These are phyloP conservation scores for Scytalopus superciliaris DNA, from an alignment of 2,113 vertebrate species.

Conservation along the genomic window DNA sequence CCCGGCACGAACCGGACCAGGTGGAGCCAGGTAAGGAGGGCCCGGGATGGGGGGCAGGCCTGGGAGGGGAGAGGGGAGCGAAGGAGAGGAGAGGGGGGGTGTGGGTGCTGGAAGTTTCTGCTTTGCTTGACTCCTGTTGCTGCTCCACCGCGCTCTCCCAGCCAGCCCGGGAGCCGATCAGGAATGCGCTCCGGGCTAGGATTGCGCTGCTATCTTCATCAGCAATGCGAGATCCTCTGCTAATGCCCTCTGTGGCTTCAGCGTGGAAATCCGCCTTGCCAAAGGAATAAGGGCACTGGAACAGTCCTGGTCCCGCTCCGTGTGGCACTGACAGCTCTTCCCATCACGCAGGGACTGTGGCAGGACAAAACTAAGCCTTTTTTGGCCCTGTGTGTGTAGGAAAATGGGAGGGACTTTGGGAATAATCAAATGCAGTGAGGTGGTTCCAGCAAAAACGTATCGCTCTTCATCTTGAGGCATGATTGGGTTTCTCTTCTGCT, in stretches of 20 bases:
- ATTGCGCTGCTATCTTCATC: neutral
- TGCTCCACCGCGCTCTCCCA: neutral
- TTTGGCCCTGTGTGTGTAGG: neutral
- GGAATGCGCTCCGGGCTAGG: neutral
- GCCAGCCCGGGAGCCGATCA: neutral
- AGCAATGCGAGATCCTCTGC: neutral
- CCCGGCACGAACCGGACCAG: constrained; percentile 66
- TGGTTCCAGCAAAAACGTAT: neutral
- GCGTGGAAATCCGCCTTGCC: neutral
- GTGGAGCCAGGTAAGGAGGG: constrained; percentile 85
- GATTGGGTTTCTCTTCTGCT: neutral
- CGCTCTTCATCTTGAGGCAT: neutral
- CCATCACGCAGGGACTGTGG: fast-evolving
- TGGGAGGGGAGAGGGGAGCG: neutral
- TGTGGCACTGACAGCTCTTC: neutral
- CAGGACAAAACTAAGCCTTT: neutral
- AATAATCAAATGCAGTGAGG: neutral
- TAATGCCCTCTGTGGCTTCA: neutral
- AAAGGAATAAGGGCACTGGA: neutral
- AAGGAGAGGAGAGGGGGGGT: neutral
- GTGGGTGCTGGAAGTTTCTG: neutral
- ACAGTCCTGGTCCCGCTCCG: neutral
- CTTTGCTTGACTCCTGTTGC: neutral
- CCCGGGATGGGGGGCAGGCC: neutral
- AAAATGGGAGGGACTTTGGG: neutral